Base-by-base conservation (phyloP, 92 coral and sea anemone genomes). In the Muricea muricata region DNA sequence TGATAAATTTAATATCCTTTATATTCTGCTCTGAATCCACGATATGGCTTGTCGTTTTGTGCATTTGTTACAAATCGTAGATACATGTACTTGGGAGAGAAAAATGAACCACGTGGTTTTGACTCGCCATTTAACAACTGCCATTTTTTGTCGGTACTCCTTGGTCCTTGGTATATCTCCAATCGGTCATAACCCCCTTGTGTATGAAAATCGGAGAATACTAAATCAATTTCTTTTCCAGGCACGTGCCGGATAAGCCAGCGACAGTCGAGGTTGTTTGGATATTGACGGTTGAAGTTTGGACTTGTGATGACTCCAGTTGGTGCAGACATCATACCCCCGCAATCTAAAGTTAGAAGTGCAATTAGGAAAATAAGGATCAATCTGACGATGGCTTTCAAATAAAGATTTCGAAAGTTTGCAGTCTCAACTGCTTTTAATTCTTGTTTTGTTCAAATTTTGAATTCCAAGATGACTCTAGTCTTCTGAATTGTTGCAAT, bases 221-320 rank as follows among this genome's bases (percentile, higher is more conserved):
- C 78, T 30, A 96, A 80, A 23, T 91, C 94, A 60, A 96, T 93
- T 73, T 83, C 84, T 55, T 76, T 88, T 34, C 69, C 80, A 14
- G 88, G 92, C 57, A 90, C 87, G 82, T 69, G 87, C n/a, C n/a
- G n/a, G 55, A 96, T 90, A 18, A 96, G 89, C 99, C 99, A 96
- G 17, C 88, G 86, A 57, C 99, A 96, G 73, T 93, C 93, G 47
- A 81, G 86, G 79, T 87, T 90, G 56, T 89, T 86, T 18, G 99
- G 97, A 70, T 96, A 96, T n/a, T 94, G 93, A 20, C 78, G 86
- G 21, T 94, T 94, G 78, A 93, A 96, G 14, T 93, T 93, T 54
- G 99, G 99, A 48, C 97, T 93, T 31, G 89, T 90, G 35, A 96
- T 90, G 76, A 90, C 94, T 3, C 99, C 99, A 12, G 93, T 76